phyloP scores from a whole-genome alignment of 2,797 vertebrate species.

The Myripristis murdjan region DNA sequence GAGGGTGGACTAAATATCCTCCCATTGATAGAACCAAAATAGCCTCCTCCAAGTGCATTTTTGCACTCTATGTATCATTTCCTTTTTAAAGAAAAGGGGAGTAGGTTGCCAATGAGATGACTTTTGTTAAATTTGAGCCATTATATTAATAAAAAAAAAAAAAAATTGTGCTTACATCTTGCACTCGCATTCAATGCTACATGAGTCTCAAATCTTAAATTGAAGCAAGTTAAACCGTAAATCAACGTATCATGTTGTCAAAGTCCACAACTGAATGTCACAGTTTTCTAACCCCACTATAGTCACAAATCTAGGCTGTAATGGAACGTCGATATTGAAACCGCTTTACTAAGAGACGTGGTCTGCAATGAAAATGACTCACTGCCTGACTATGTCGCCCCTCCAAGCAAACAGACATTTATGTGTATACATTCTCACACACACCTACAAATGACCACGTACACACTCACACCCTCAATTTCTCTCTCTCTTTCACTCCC shows the following conservation, averaged over 20 bases:
- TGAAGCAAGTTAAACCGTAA: neutral
- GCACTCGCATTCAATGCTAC: too few species aligned
- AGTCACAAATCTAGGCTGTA: neutral
- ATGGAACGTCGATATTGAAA: constrained; percentile 11
- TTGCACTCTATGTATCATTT: constrained; percentile 40
- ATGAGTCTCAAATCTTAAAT: too few species aligned
- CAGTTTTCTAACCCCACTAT: neutral
- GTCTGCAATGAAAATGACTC: constrained; percentile 40
- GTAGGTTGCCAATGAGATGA: neutral
- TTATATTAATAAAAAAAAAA: neutral
- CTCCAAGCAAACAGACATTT: neutral
- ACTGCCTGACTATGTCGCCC: constrained; percentile 10
- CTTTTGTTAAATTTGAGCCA: neutral
- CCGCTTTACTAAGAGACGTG: neutral
- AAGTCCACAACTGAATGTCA: too few species aligned
- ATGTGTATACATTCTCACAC: constrained; percentile 28
- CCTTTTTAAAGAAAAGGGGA: constrained; percentile 38
- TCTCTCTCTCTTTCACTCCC: constrained; percentile 23
- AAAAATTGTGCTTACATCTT: neutral
- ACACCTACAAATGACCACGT: constrained; percentile 12
- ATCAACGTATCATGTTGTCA: neutral
- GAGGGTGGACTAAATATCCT: constrained; percentile 75
- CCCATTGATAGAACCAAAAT: constrained; percentile 73
- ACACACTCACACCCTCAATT: constrained; percentile 10
- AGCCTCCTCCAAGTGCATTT: constrained; percentile 42